Base-by-base conservation (phyloP, 1,140 invertebrate genomes). In the Parapsyche elsis region DNA sequence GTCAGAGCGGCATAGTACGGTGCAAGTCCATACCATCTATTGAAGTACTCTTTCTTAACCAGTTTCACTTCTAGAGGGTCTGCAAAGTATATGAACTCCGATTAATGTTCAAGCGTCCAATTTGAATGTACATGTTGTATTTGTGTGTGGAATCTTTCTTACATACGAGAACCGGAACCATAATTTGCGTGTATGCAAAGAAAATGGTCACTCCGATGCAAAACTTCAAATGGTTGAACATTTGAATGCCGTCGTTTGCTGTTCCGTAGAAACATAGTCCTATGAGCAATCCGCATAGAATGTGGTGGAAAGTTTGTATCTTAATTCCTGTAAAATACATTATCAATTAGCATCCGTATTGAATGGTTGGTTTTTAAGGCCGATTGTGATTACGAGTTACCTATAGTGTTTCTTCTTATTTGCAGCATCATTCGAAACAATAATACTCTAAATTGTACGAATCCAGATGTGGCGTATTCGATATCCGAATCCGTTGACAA, bases 41-140 rank as follows among this genome's bases (percentile, higher is more conserved):
- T 96, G 76, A 95, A 92, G 84, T 94, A 92, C 87, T 96, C 95
- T 86, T 94, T 92, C 78, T 94, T 92, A 80, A 96, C 92, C 24
- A 95, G 90, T 83, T 93, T 92, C 79, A 95, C 94, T 89, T 96
- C 94, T 84, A 91, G 88, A 0, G 95, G 94, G 92, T 94, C 94
- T 95, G 86, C 5, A 89, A 88, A 73, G 76, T 12, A 59, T 9
- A n/a, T 26, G 59, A 5, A 76, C 14, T 26, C 24, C 12, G 9
- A 75, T 12, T 57, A 10, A 16, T 2, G 4, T 38, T 38, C 26
- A 38, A 71, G 0, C 7, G 14, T 45, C 1, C 14, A 38, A 0
- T 74, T 16, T 19, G 1, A 71, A 71, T 71, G 30, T n/a, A n/a
- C n/a, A n/a, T 30, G 9, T 71, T 71, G 38, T 30, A 44, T 78